Conservation (phyloP, 2,113 vertebrate genomes). For the Bos javanicus region DNA sequence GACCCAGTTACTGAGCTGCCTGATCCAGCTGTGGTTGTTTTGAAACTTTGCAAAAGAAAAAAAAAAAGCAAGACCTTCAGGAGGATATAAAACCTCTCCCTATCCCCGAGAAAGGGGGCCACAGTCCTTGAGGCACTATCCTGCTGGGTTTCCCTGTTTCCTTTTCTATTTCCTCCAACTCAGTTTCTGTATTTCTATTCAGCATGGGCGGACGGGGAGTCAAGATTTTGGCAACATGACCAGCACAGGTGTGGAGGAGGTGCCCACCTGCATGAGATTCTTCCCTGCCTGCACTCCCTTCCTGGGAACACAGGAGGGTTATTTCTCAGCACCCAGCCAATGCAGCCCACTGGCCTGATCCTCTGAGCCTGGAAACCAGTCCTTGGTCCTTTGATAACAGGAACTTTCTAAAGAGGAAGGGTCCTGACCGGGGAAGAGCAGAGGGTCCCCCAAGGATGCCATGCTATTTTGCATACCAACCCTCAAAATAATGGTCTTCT, state of each 20-base stretch:
- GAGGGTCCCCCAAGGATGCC: not conserved
- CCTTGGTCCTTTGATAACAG: not conserved
- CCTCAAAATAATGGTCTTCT: not conserved
- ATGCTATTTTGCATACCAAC: not conserved
- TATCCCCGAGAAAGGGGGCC: not conserved
- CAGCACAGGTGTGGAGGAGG: not conserved
- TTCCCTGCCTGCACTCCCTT: not conserved
- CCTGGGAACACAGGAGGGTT: accelerated
- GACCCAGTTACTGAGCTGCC: not conserved
- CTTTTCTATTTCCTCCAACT: not conserved
- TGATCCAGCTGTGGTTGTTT: not conserved
- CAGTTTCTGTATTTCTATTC: not conserved
- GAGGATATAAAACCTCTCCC: not conserved
- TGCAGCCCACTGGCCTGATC: not conserved
- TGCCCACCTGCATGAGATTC: not conserved
- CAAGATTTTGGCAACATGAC: not conserved
- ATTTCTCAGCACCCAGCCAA: not conserved
- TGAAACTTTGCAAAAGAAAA: not conserved
- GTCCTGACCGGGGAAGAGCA: not conserved
- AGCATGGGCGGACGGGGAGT: not conserved
- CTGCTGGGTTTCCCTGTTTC: not conserved
- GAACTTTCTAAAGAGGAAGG: not conserved
- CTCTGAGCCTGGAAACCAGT: not conserved
- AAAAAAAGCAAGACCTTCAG: not conserved
- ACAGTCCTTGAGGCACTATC: not conserved